Evolutionary conservation across 2,797 vertebrate genomes (phyloP).

Genomic region (Crocidura indochinensis): DNA sequence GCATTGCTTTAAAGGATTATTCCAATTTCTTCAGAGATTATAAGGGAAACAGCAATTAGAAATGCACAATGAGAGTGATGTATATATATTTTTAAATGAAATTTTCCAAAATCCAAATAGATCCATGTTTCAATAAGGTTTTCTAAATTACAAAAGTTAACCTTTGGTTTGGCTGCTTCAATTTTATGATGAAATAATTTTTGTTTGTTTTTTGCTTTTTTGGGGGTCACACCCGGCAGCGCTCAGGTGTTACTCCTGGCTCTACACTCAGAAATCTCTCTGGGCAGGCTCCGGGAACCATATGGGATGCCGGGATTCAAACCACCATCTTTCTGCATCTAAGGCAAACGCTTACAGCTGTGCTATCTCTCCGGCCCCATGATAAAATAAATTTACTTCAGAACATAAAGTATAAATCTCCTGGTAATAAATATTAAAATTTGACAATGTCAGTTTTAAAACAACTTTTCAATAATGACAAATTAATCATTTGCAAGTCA

Average conservation of each 20-base stretch:
- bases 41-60: not conserved
- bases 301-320: no score
- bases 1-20: not conserved
- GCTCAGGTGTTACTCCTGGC: no score
- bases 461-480: not conserved
- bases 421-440: conserved; percentile 42
- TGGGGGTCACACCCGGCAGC: no score
- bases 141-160: conserved; percentile 23
- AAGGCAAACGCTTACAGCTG: no score
- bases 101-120: no score
- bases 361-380: no score
- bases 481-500: not conserved
- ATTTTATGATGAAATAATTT: no score
- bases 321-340: no score
- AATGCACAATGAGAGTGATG: conserved; percentile 14
- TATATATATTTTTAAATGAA: not conserved
- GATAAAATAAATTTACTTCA: not conserved
- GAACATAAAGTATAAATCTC: not conserved
- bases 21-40: not conserved
- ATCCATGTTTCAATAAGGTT: not conserved
- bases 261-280: no score
- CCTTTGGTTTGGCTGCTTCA: conserved; percentile 22
- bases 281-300: no score
- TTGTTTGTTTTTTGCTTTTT: no score
- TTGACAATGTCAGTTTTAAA: conserved; percentile 28